Evolutionary conservation across 64 coral and sea anemone genomes (phyloP), one percentile per base, ranked within the genome.

Genomic region (Porites australiensis): DNA sequence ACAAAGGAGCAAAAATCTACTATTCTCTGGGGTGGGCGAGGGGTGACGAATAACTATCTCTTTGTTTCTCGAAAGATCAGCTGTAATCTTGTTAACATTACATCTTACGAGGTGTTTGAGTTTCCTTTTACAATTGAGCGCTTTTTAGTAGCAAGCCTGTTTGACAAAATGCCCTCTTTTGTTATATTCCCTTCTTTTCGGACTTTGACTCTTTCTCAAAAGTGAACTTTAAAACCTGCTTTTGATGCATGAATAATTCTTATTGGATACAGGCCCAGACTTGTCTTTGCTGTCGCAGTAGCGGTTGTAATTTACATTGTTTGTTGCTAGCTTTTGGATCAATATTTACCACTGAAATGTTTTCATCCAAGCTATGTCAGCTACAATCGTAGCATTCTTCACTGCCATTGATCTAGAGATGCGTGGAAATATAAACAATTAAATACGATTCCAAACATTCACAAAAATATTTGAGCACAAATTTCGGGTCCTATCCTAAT

Each of bases 91-190:
- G 47, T 65, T 66, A 44, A 43, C 79, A 84, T 84, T 65, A 84
- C 61, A 68, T n/a, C 50, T 84, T 84, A 51, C 63, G 10, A 69
- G 81, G 81, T 63, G 81, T 67, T 84, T 84, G 81, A 61, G 81
- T 67, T 84, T 84, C 81, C 58, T 21, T 69, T 49, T 44, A 84
- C 37, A 45, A 7, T 43, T 60, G 77, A 80, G 27, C 15, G 44
- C 13, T 84, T 13, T 64, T 67, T 4, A 50, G 9, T 37, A 57
- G 22, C 10, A 13, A 13, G 9, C 16, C 8, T 5, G 9, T 8
- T 13, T 64, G 27, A 65, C 45, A 57, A 57, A 82, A 50, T 63
- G 19, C 58, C 11, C 7, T 50, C 4, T 44, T 63, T 66, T 4
- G 13, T 64, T 18, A 44, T 44, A 62, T 15, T 63, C 58, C 27